Evolutionary conservation across 1,140 invertebrate species (phyloP), one percentile per base, ranked within the genome.

Genomic region (Drosophila sp.): DNA sequence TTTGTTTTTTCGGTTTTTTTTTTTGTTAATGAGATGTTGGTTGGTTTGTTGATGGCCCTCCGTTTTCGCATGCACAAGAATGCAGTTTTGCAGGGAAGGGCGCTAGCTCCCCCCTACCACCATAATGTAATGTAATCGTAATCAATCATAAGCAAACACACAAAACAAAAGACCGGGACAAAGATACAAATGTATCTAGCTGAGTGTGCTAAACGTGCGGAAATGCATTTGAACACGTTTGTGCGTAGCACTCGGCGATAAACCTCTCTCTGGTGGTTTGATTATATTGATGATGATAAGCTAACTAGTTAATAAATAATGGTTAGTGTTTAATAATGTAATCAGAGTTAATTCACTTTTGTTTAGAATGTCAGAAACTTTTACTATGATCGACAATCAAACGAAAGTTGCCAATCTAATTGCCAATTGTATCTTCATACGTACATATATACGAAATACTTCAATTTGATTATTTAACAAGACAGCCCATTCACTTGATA

Each of bases 211-310:
- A 62, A 65, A 56, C 56, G 58, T 69, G 73, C 84, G 84, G 84
- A 87, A 87, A 70, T 84, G 80, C 84, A 89, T 89, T 89, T 89
- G 80, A 89, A 78, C 84, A 87, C 84, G 84, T 87, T 75, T 87
- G 62, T 89, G 84, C 84, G 84, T 87, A 80, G 73, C 72, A 54
- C 35, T 41, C 30, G 44, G 1, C 47, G 71, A 82, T 81, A 81
- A 63, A 38, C 58, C 75, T 76, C 38, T 75, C 35, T 55, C 7
- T 10, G 7, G 10, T 35, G 33, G 60, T 11, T 38, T 60, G 66
- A 65, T 79, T 47, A 47, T 47, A 47, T 47, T 47, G 10, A 47
- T 25, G 17, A 2, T 11, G 17, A 50, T 50, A n/a, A 50, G 27
- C 44, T 25, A 79, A 72, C 70, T 55, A 38, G n/a, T 10, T 35